Evolutionary conservation across 2,797 vertebrate species (phyloP).

Genomic region (Notoglanidium macrostoma): DNA sequence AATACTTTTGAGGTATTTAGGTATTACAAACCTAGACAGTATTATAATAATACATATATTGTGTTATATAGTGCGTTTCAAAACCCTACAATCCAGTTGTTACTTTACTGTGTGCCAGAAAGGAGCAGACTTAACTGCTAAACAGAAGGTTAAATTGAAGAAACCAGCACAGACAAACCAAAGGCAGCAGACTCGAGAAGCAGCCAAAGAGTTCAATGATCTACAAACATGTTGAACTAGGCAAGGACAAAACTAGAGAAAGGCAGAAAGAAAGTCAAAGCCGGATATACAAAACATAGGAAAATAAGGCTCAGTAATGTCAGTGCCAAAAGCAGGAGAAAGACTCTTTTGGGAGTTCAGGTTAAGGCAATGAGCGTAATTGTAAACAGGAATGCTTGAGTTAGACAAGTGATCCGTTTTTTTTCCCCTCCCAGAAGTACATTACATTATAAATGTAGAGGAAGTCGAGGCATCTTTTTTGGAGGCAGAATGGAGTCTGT

Average conservation of each 20-base stretch:
- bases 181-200: not conserved
- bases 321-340: not conserved
- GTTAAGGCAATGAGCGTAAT: not conserved
- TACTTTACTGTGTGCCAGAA: not conserved
- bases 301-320: not conserved
- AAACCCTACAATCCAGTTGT: not conserved
- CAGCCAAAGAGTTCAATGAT: not conserved
- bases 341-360: not conserved
- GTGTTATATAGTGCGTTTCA: not conserved
- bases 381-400: not conserved
- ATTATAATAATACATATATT: not conserved
- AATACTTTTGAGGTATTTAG: not conserved
- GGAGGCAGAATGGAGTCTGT: not conserved
- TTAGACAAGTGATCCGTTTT: not conserved
- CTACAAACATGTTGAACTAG: not conserved
- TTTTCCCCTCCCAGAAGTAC: not conserved
- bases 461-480: not conserved
- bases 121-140: not conserved
- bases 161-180: not conserved
- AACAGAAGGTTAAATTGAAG: not conserved
- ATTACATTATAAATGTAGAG: not conserved
- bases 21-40: not conserved
- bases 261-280: not conserved
- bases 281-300: constrained; percentile 18
- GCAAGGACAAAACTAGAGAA: not conserved